Percentiles rank a stretch among this genome's conserved stretches.
Conservation (phyloP, 2,113 vertebrate genomes). For the Lamprologus sp. region DNA sequence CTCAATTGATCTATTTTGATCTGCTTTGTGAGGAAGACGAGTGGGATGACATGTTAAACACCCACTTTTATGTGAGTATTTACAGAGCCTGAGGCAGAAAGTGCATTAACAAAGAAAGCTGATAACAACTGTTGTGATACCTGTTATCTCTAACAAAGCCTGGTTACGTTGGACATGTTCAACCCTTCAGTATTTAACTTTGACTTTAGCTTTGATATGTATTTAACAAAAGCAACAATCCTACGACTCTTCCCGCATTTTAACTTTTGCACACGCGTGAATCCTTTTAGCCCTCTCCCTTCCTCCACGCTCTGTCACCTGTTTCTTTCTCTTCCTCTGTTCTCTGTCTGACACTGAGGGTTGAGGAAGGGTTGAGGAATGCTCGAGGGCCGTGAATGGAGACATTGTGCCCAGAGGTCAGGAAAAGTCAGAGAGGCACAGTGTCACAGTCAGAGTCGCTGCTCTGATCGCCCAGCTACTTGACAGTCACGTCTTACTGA, state of each 20-base stretch:
- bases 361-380: not conserved
- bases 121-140: not conserved
- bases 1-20: not conserved
- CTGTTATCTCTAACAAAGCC: not conserved
- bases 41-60: not conserved
- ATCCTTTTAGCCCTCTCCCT: not conserved
- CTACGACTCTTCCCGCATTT: not conserved
- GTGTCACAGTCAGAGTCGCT: slow-evolving; percentile 17
- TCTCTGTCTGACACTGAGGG: not conserved
- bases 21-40: not conserved
- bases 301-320: not conserved
- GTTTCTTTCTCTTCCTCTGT: not conserved
- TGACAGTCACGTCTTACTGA: not conserved
- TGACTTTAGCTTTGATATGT: not conserved
- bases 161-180: not conserved
- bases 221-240: not conserved
- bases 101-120: not conserved
- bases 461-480: not conserved
- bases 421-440: slow-evolving; percentile 8
- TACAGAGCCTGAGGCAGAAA: not conserved
- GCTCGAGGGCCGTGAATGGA: slow-evolving; percentile 4
- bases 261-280: not conserved
- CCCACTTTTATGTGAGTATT: not conserved
- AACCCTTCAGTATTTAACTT: not conserved
- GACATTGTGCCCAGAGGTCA: slow-evolving; percentile 37